Percentiles rank a stretch among this genome's conserved stretches.
Conservation (phyloP, 2,797 vertebrate species). For the Poeciliopsis turneri region DNA sequence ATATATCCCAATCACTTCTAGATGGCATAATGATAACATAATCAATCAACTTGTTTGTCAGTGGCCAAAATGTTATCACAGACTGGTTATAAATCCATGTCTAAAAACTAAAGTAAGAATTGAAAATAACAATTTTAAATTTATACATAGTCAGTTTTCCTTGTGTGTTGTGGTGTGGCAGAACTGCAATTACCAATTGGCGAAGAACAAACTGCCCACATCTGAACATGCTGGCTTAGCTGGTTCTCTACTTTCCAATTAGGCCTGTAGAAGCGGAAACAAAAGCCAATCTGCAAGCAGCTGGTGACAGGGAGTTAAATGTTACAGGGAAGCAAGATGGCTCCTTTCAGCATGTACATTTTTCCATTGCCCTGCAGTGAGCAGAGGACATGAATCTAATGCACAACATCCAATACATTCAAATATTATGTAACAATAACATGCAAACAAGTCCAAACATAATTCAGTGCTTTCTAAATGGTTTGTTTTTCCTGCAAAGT, state of each 20-base stretch:
- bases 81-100: neutral
- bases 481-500: neutral
- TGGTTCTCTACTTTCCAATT: neutral
- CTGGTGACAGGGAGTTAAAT: neutral
- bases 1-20: neutral
- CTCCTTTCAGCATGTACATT: slow-evolving; percentile 6
- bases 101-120: neutral
- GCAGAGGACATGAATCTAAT: neutral
- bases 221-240: neutral
- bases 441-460: neutral
- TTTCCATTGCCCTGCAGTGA: neutral
- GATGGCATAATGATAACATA: neutral
- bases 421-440: slow-evolving; percentile 18
- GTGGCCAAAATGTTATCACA: neutral
- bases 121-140: neutral
- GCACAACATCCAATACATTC: slow-evolving; percentile 29
- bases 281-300: neutral
- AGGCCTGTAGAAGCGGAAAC: neutral
- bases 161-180: neutral
- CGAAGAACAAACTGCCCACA: neutral
- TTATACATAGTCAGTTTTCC: neutral
- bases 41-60: neutral
- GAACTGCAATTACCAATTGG: neutral
- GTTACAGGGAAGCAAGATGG: neutral
- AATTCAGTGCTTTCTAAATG: neutral